A percentile compares a stretch with the other conserved stretches of the same genome.
Evolutionary conservation across 2,797 vertebrate genomes (phyloP).

Genomic region (Natrix natrix): DNA sequence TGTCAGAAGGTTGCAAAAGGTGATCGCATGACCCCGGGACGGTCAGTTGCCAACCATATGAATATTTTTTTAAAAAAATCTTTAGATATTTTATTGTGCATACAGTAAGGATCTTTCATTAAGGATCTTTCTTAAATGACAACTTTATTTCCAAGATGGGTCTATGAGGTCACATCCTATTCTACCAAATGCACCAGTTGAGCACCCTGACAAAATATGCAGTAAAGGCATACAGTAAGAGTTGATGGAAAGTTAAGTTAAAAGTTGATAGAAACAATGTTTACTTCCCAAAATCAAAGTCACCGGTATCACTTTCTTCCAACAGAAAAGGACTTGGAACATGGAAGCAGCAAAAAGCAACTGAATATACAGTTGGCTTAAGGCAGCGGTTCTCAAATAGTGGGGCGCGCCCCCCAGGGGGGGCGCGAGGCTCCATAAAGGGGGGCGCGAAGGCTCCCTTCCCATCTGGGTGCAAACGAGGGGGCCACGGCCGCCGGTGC

Average conservation of each 20-base stretch:
- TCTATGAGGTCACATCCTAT: neutral
- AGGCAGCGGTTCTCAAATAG: too few relatives aligned
- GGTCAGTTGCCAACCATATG: neutral
- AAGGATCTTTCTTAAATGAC: neutral
- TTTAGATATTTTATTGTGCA: neutral
- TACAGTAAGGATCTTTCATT: neutral
- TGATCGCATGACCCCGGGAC: neutral
- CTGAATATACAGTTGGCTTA: neutral
- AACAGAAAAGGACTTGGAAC: neutral
- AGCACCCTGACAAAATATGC: slow-evolving; percentile 21
- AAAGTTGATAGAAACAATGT: neutral
- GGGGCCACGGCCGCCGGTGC: too few relatives aligned
- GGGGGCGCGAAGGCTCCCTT: too few relatives aligned
- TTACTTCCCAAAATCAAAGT: neutral
- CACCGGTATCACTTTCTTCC: neutral
- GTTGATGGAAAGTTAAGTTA: neutral
- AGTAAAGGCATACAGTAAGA: slow-evolving; percentile 18
- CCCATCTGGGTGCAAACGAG: too few relatives aligned
- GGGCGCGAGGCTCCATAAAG: too few relatives aligned
- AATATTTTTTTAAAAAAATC: neutral
- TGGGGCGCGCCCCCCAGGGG: too few relatives aligned
- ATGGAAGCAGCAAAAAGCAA: neutral
- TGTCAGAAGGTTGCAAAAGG: neutral
- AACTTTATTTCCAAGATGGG: neutral
- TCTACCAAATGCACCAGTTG: neutral